Percentiles rank a stretch among this genome's conserved stretches.
Conservation (phyloP, 2,888 invertebrate species). For the Leptarthrus brevirostris region DNA sequence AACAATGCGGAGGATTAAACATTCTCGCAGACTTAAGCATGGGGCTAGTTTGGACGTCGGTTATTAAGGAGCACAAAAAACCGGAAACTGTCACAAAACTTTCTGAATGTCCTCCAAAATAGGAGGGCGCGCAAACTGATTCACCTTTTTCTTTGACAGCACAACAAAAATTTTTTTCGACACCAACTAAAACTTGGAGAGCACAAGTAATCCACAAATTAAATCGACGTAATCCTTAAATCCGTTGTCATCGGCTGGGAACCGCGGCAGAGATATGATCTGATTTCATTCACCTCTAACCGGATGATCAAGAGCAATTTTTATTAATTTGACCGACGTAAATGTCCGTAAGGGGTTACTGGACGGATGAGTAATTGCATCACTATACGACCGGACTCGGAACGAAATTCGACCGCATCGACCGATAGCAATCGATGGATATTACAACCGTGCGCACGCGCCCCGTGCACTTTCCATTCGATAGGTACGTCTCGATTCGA, state of each 20-base stretch:
- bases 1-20: conserved; percentile 2
- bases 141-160: not conserved
- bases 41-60: not conserved
- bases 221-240: conserved; percentile 12
- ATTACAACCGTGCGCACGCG: conserved; percentile 10
- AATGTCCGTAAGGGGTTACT: too few species aligned
- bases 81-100: conserved; percentile 13
- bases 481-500: too few species aligned
- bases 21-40: not conserved
- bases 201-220: conserved; percentile 2
- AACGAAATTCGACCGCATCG: too few species aligned
- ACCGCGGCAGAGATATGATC: not conserved
- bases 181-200: not conserved
- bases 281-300: not conserved
- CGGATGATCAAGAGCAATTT: too few species aligned
- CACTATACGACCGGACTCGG: too few species aligned
- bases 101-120: not conserved
- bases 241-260: conserved; percentile 1
- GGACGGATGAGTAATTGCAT: too few species aligned
- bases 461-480: not conserved
- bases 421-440: too few species aligned
- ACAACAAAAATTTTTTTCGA: too few species aligned
- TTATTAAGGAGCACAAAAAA: conserved; percentile 12
- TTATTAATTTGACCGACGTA: too few species aligned
- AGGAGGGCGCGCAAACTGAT: not conserved